phyloP scores from a whole-genome alignment of 2,888 invertebrate species.

The Holacanthella duospinosa region DNA sequence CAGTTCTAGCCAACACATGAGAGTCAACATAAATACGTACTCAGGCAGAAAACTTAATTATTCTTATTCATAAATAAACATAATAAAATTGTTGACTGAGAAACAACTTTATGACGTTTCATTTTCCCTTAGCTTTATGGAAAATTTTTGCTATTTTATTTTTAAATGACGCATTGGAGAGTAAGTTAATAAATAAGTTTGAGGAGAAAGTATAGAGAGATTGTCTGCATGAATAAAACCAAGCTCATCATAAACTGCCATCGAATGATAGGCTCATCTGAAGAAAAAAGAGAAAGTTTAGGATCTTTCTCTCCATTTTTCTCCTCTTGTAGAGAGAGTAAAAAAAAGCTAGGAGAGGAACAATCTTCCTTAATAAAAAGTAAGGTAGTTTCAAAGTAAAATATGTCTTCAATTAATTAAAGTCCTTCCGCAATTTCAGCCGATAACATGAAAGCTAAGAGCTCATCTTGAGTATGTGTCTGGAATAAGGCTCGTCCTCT shows the following conservation, averaged over 20 bases:
- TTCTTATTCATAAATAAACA: too few relatives aligned
- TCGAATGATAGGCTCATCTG: background rate
- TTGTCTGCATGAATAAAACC: constrained; percentile 7
- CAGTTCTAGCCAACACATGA: too few relatives aligned
- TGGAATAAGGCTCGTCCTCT: background rate
- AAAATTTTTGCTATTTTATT: too few relatives aligned
- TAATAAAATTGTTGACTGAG: too few relatives aligned
- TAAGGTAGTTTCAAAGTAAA: constrained; percentile 32
- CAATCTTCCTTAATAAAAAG: constrained; percentile 29
- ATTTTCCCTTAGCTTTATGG: too few relatives aligned
- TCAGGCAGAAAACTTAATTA: too few relatives aligned
- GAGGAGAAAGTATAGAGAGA: background rate
- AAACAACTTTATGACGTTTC: too few relatives aligned
- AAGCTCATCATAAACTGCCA: constrained; percentile 15
- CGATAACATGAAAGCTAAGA: constrained; percentile 35
- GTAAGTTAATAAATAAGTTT: too few relatives aligned
- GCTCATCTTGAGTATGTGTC: constrained; percentile 31
- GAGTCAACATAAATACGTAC: too few relatives aligned
- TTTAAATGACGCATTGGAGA: constrained; percentile 1
- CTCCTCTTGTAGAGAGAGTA: background rate
- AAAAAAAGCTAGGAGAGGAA: constrained; percentile 5
- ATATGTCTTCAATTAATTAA: constrained; percentile 38
- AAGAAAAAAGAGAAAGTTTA: background rate
- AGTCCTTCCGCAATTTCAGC: constrained; percentile 34
- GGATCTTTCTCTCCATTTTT: background rate